These are phyloP conservation scores for Penaeus vannamei DNA, from an alignment of 1,140 invertebrate genomes.

Conservation along the genomic window DNA sequence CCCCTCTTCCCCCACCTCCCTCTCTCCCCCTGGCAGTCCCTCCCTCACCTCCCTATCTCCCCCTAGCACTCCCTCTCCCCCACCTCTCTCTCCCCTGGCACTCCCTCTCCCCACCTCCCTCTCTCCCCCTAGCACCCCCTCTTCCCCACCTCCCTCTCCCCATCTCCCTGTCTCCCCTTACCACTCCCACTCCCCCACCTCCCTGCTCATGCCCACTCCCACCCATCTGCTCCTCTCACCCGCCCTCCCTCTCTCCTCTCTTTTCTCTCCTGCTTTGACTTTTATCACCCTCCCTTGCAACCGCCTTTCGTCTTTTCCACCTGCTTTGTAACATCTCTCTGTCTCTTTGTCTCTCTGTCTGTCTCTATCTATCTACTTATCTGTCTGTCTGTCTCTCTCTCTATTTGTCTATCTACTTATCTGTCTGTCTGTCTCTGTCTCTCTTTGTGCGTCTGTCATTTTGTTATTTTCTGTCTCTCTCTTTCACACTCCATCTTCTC, in stretches of 20 bases:
- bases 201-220: neutral
- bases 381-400: neutral
- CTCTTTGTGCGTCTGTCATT: neutral
- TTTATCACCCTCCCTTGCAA: no score
- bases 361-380: neutral
- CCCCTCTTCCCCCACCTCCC: neutral
- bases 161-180: neutral
- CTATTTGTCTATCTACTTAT: neutral
- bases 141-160: neutral
- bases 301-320: no score
- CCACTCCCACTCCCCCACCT: neutral
- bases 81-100: neutral
- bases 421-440: neutral
- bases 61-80: neutral
- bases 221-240: neutral
- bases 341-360: neutral
- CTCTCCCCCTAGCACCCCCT: neutral
- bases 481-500: neutral
- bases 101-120: neutral
- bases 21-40: neutral
- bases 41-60: neutral
- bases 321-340: neutral
- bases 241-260: no score
- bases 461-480: neutral
- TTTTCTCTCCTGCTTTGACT: no score